Conservation (phyloP, 1,140 invertebrate species). For the Epicauta chinensis region DNA sequence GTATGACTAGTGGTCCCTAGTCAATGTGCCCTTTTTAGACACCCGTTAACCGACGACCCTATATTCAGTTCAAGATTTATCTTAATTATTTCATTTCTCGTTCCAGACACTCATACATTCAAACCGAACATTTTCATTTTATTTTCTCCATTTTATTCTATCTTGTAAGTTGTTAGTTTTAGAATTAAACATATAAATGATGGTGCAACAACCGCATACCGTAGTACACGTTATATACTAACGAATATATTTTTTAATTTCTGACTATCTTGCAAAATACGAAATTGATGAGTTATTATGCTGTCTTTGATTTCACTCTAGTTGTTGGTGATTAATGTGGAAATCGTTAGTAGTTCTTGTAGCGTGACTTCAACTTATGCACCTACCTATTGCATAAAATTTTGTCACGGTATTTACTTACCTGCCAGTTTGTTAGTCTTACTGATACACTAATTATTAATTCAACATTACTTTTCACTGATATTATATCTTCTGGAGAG, state of each 20-base stretch:
- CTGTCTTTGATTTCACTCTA: constrained; percentile 2
- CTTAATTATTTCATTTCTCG: constrained; percentile 11
- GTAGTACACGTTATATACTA: no score
- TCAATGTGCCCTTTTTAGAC: background rate
- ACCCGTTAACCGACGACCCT: background rate
- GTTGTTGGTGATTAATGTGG: constrained; percentile 11
- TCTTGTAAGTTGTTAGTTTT: no score
- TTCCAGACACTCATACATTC: background rate
- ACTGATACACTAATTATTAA: background rate
- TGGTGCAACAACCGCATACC: no score
- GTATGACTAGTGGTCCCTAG: constrained; percentile 15
- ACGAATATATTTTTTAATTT: no score
- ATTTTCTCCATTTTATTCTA: no score
- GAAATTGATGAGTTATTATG: constrained; percentile 13
- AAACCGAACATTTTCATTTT: no score
- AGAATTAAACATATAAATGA: no score
- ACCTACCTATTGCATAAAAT: constrained; percentile 9
- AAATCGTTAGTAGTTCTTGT: constrained; percentile 11
- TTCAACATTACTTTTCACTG: background rate
- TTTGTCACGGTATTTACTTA: constrained; percentile 15
- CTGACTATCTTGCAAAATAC: constrained; percentile 1
- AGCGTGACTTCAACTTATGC: constrained; percentile 9
- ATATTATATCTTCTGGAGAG: no score
- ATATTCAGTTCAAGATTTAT: constrained; percentile 10
- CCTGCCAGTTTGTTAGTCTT: constrained; percentile 4